Base-by-base conservation (phyloP, 2,113 vertebrate genomes). In the Puma concolor region DNA sequence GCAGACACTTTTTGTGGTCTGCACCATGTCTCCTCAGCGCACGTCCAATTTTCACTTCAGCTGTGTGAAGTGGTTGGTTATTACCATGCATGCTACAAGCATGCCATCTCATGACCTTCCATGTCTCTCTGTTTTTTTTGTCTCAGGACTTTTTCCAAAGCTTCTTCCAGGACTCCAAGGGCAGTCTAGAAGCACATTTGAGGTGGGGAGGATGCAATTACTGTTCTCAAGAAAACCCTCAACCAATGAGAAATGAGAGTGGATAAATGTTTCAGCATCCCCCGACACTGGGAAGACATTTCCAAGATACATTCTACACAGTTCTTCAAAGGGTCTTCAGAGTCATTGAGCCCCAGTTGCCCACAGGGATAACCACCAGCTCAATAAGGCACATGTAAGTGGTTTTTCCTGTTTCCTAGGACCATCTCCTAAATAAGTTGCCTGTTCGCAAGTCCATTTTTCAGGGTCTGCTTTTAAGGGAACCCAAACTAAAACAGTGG, bases 341-440 rank as follows among this genome's bases (percentile, higher is more conserved):
- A 85, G 25, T 31, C 44, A 7, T 27, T 57, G 44, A 87, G 67
- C 48, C n/a, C 19, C 74, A n/a, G 23, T 38, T 90, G 33, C n/a
- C 79, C n/a, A 41, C 52, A 57, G 44, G 36, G 31, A 63, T 79
- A 86, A 90, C 33, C 14, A 60, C 57, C 23, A 69, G 50, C 25
- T 64, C 83, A 48, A 50, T 83, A 82, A 48, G 57, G 33, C 52
- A 84, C 82, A 91, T 69, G 66, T 50, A 85, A 77, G 41, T 92
- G 31, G 52, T 97, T 79, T 76, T 89, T 83, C 52, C 17, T 94
- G 31, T 38, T 72, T 95, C 63, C 57, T 83, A 52, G 29, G 23
- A 93, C n/a, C 41, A 57, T 52, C 33, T 64, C 79, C 33, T 82
- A 83, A 72, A 77, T 83, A 93, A 95, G 50, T 82, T 83, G 67